phyloP scores from a whole-genome alignment of 2,888 invertebrate species.

The Meiosimyza decipiens region DNA sequence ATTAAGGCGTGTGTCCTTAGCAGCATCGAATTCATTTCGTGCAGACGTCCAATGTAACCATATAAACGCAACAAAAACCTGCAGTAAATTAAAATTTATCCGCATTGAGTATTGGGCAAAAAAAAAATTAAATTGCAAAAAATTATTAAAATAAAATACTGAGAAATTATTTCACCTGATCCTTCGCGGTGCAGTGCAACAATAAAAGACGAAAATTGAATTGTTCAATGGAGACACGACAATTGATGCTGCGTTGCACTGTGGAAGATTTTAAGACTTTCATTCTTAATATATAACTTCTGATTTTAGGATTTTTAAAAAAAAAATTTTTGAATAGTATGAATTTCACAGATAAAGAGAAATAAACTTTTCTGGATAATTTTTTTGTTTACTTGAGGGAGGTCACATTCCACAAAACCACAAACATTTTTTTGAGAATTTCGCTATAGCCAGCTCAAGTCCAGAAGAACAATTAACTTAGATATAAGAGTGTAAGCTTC shows the following conservation, averaged over 20 bases:
- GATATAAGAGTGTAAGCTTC: too few species aligned
- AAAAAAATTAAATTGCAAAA: background rate
- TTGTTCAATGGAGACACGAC: background rate
- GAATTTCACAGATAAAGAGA: too few species aligned
- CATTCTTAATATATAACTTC: too few species aligned
- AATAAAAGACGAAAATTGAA: conserved; percentile 21
- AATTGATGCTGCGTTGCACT: background rate
- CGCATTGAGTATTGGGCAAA: conserved; percentile 1
- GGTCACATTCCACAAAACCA: too few species aligned
- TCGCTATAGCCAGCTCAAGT: too few species aligned
- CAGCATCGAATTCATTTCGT: background rate
- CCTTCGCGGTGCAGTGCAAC: background rate
- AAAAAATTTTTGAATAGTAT: too few species aligned
- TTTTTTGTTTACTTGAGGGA: too few species aligned
- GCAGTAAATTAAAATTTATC: background rate
- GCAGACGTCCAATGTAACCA: background rate
- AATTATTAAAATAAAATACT: conserved; percentile 5
- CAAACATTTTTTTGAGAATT: too few species aligned
- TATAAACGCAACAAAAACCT: background rate
- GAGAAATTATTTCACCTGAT: conserved; percentile 1
- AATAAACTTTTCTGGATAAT: too few species aligned
- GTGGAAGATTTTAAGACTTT: too few species aligned
- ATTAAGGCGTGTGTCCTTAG: conserved; percentile 12
- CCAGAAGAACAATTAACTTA: too few species aligned
- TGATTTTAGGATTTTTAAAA: too few species aligned